Base-by-base conservation (phyloP, 1,140 invertebrate genomes). In the Liolophura sinensis region DNA sequence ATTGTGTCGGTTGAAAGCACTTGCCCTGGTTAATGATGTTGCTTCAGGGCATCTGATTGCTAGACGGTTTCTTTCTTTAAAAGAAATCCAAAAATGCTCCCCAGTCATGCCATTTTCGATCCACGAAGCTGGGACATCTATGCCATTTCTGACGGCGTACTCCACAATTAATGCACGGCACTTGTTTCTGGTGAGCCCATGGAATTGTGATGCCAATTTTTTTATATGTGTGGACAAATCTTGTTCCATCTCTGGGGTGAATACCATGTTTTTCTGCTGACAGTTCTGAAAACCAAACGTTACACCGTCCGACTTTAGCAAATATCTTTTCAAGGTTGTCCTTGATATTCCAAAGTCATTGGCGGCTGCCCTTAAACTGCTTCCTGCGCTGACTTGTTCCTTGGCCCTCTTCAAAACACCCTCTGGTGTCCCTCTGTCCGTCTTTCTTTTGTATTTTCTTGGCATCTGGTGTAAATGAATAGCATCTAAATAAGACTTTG, bases 1-100 rank as follows among this genome's bases (percentile, higher is more conserved):
- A 66, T 65, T 62, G 9, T 20, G 74, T 86, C 72, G 72, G 64
- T 87, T 87, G 67, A 87, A 87, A 22, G 71, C 74, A n/a, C 73
- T 80, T 31, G 75, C 75, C 61, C 83, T 65, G 3, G 78, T 72
- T 25, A 84, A 58, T 62, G 79, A 81, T 54, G 80, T 83, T 49
- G 77, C 80, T 74, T 87, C 83, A 60, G 82, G 82, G 66, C 60
- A 75, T 49, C 82, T 70, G 40, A 86, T 61, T 24, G 83, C 84
- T 22, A 88, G 67, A 66, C 65, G 60, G n/a, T n/a, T n/a, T n/a
- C n/a, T n/a, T n/a, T n/a, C n/a, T n/a, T n/a, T n/a, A n/a, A n/a
- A n/a, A n/a, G n/a, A n/a, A n/a, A n/a, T n/a, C n/a, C 85, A 86
- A 87, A 72, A 85, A 82, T 68, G n/a, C n/a, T 74, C 73, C 16